These are phyloP conservation scores for Phyllotreta cruciferae DNA, from an alignment of 2,888 invertebrate species.

Conservation along the genomic window DNA sequence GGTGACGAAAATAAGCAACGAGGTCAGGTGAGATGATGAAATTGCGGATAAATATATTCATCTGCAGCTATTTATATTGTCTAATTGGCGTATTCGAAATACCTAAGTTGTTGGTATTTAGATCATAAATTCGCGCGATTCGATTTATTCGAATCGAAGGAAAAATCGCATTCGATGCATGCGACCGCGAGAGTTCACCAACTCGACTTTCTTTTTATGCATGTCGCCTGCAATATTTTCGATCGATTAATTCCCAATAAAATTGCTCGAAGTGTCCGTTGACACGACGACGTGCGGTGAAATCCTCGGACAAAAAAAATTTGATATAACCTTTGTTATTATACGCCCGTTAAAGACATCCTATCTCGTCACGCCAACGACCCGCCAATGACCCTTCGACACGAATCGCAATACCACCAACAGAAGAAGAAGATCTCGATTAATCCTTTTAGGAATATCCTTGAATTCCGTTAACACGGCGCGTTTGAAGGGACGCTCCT, in stretches of 20 bases:
- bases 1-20: conserved; percentile 22
- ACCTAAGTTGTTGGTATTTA: conserved; percentile 2
- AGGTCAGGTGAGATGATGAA: conserved; percentile 24
- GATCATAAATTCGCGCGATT: conserved; percentile 1
- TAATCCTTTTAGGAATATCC: neutral
- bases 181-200: neutral
- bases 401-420: neutral
- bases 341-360: conserved; percentile 34
- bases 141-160: too few species aligned
- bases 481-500: conserved; percentile 16
- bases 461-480: conserved; percentile 10
- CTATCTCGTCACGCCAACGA: conserved; percentile 33
- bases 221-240: conserved; percentile 5
- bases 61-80: conserved; percentile 27
- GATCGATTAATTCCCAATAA: too few species aligned
- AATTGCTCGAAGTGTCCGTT: conserved; percentile 2
- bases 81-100: conserved; percentile 16
- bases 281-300: neutral
- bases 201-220: conserved; percentile 10
- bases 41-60: conserved; percentile 29
- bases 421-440: neutral
- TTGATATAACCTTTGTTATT: conserved; percentile 30
- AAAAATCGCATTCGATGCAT: neutral
- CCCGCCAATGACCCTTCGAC: conserved; percentile 30
- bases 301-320: conserved; percentile 3